phyloP scores from a whole-genome alignment of 2,888 invertebrate species.

The Erebia ligea region DNA sequence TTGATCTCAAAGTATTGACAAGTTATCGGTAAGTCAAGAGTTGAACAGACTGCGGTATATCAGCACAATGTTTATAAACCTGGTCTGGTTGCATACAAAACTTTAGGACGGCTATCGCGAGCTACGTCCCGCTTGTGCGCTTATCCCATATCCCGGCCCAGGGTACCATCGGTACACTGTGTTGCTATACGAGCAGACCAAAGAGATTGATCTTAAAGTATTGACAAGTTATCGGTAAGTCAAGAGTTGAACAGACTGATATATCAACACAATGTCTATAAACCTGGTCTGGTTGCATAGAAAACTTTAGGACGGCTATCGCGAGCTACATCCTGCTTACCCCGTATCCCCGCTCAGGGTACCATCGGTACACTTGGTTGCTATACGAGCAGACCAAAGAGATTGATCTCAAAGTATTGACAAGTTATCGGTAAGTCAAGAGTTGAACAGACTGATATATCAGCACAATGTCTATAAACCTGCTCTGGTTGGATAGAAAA shows the following conservation, averaged over 20 bases:
- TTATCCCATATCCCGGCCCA: no score
- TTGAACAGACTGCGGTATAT: no score
- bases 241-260: no score
- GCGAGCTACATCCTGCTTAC: neutral
- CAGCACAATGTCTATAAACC: no score
- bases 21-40: neutral
- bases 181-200: neutral
- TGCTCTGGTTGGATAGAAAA: no score
- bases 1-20: neutral
- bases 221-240: neutral
- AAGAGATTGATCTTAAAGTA: neutral
- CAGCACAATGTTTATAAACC: no score
- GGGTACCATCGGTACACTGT: neutral
- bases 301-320: neutral
- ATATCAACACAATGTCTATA: no score
- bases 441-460: no score
- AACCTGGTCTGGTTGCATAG: no score
- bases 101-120: no score
- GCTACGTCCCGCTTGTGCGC: no score
- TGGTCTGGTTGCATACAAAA: no score
- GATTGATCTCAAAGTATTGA: neutral
- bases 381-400: neutral
- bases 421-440: neutral
- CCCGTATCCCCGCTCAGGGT: neutral
- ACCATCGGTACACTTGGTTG: neutral